phyloP scores from a whole-genome alignment of 1,140 invertebrate genomes.

The Eriocheir sinensis region DNA sequence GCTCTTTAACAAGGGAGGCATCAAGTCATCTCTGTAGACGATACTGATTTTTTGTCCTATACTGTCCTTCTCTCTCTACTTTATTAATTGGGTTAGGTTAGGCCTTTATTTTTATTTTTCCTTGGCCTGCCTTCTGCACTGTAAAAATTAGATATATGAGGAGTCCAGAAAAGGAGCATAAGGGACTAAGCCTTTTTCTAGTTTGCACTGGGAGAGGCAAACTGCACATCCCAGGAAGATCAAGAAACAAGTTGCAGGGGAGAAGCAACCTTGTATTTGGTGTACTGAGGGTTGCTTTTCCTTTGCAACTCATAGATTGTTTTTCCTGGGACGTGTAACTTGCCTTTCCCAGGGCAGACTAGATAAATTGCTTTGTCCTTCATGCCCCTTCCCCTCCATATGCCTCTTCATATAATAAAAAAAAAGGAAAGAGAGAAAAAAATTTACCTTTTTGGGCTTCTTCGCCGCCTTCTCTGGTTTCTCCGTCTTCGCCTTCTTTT shows the following conservation, averaged over 20 bases:
- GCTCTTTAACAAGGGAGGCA: too few relatives aligned
- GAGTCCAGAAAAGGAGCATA: background rate
- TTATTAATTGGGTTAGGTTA: too few relatives aligned
- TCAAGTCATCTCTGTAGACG: too few relatives aligned
- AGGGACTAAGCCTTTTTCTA: background rate
- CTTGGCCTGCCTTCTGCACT: too few relatives aligned
- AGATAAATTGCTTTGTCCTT: too few relatives aligned
- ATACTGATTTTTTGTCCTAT: too few relatives aligned
- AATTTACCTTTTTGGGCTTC: background rate
- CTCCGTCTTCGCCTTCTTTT: conserved; percentile 83
- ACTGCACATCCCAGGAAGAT: background rate
- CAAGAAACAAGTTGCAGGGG: background rate
- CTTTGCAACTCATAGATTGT: background rate
- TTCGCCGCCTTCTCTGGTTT: conserved; percentile 73
- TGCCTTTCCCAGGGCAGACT: too few relatives aligned
- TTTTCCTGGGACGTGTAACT: background rate
- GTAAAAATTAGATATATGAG: background rate
- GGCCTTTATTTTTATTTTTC: too few relatives aligned
- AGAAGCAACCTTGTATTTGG: too few relatives aligned
- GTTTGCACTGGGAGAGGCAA: too few relatives aligned
- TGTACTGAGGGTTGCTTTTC: too few relatives aligned
- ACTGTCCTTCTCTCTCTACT: too few relatives aligned
- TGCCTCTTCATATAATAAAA: background rate
- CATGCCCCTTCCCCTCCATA: background rate
- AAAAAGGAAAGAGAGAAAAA: conserved; percentile 8